These are phyloP conservation scores for Ctenomys sociabilis DNA, from an alignment of 2,113 vertebrate species.

Conservation along the genomic window DNA sequence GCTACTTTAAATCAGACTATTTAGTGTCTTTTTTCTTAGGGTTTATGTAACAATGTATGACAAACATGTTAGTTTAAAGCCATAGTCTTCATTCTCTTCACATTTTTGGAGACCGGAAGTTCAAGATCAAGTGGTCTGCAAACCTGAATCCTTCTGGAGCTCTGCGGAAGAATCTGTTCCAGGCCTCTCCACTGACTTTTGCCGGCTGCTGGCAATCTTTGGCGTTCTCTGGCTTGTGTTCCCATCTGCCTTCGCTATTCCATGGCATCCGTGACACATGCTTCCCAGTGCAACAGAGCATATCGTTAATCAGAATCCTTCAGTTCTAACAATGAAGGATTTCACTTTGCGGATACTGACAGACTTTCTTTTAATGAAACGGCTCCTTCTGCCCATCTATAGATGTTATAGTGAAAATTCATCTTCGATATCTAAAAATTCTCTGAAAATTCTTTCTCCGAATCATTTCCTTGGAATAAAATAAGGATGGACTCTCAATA, in stretches of 20 bases:
- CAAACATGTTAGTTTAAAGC: not conserved
- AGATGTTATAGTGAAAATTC: not conserved
- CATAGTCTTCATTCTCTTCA: not conserved
- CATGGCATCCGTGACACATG: rapidly evolving
- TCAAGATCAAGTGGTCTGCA: not conserved
- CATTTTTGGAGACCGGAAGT: too few relatives aligned
- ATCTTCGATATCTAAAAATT: not conserved
- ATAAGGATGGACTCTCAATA: not conserved
- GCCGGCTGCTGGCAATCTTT: rapidly evolving
- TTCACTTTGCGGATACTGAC: not conserved
- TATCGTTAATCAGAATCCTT: not conserved
- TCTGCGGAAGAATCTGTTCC: not conserved
- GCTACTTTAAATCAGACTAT: not conserved
- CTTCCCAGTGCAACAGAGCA: not conserved
- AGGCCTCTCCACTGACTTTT: not conserved
- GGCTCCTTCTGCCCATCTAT: not conserved
- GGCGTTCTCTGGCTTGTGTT: rapidly evolving
- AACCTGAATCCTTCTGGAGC: too few relatives aligned
- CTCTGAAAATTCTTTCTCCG: not conserved
- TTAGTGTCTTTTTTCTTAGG: not conserved
- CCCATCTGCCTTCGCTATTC: rapidly evolving
- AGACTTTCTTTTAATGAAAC: not conserved
- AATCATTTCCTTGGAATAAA: not conserved
- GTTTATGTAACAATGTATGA: not conserved
- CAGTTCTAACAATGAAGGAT: not conserved